Evolutionary conservation across 1,140 invertebrate species (phyloP), one percentile per base, ranked within the genome.

Genomic region (Pseudomyrmex pallidus): DNA sequence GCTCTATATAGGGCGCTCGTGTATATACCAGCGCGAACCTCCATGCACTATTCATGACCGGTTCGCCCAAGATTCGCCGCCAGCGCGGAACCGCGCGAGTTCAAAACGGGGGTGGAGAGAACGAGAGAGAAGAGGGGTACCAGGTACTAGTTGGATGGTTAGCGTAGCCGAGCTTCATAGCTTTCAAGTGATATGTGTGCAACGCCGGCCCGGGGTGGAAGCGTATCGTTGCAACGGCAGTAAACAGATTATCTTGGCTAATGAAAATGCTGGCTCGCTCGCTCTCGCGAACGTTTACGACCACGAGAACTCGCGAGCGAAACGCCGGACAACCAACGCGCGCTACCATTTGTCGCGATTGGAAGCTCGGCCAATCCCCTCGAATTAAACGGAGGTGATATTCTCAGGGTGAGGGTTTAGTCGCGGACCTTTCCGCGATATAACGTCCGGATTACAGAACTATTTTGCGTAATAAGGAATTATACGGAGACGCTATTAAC

Each of bases 191-290:
- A 86, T 59, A 74, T 77, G 78, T 72, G 78, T 64, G 74, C 56
- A 77, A 83, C 73, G 86, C 13, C 22, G 56, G 46, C 8, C 56
- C 46, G 72, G 67, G 56, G 46, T 73, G 35, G 35, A 35, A 46
- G 68, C 72, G 73, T 89, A 89, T 78, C 70, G 82, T 85, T 87
- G 82, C 61, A 83, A 70, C 73, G 76, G 54, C 76, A 77, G 48
- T 89, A 89, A 89, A 89, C 87, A 85, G 76, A 89, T 89, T 89
- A 89, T 87, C 82, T 76, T 74, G 73, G 70, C 74, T 89, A 89
- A 89, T 89, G 87, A 89, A 85, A 89, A 89, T 83, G 52, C 76
- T 64, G 35, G 46, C 64, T 66, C 50, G 64, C 74, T n/a, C 44
- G 56, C 20, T 22, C 48, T 50, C 25, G 46, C 56, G 76, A 84